Conservation (phyloP, 2,113 vertebrate species). For the Pimephales promelas region DNA sequence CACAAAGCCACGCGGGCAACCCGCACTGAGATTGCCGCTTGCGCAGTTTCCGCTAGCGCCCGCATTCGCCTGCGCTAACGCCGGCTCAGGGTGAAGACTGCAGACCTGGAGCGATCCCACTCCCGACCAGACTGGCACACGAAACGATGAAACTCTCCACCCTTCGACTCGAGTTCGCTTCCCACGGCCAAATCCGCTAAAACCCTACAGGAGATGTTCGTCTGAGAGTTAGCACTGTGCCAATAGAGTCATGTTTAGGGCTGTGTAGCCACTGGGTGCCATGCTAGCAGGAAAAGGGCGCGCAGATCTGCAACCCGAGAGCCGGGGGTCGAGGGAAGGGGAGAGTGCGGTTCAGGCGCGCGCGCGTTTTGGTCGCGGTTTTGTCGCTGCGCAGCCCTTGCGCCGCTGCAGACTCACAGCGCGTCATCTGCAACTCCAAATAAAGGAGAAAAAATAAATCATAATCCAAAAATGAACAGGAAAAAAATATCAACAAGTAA, state of each 20-base stretch:
- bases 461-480: slow-evolving; percentile 68
- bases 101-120: slow-evolving; percentile 69
- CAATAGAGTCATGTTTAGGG: slow-evolving; percentile 59
- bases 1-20: slow-evolving; percentile 79
- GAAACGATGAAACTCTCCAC: slow-evolving; percentile 55
- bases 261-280: slow-evolving; percentile 62
- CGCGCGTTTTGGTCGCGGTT: slow-evolving; percentile 74
- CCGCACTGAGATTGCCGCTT: slow-evolving; percentile 57
- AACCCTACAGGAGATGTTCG: background rate
- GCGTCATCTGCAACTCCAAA: slow-evolving; percentile 97
- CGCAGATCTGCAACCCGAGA: slow-evolving; percentile 52
- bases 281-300: slow-evolving; percentile 66
- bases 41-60: slow-evolving; percentile 60
- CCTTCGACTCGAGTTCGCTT: slow-evolving; percentile 2
- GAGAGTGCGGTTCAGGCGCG: slow-evolving; percentile 58
- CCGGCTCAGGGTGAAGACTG: slow-evolving; percentile 64
- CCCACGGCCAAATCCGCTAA: background rate
- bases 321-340: slow-evolving; percentile 56
- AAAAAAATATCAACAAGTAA: slow-evolving; percentile 86
- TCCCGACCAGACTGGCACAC: slow-evolving; percentile 73
- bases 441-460: slow-evolving; percentile 89
- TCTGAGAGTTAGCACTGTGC: slow-evolving; percentile 12
- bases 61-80: slow-evolving; percentile 55
- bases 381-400: slow-evolving; percentile 98
- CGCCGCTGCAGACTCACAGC: slow-evolving; percentile 99